phyloP scores from a whole-genome alignment of 1,140 invertebrate species.

The Triops cancriformis region DNA sequence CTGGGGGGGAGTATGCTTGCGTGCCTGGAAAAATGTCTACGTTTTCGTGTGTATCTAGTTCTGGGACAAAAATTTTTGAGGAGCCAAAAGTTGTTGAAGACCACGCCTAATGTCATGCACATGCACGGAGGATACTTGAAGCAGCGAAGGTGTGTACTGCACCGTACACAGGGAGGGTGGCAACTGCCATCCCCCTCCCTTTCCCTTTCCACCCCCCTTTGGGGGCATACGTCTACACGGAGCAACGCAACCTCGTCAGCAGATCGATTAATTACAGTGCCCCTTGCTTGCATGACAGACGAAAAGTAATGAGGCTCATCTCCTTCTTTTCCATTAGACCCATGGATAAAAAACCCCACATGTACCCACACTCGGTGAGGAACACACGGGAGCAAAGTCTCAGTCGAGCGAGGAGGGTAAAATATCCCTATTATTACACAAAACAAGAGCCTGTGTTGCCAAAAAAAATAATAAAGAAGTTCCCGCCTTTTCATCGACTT shows the following conservation, averaged over 20 bases:
- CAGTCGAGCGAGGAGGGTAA: not conserved
- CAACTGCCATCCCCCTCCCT: too few relatives aligned
- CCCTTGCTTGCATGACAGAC: slow-evolving; percentile 6
- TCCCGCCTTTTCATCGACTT: not conserved
- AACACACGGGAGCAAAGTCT: not conserved
- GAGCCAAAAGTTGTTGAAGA: not conserved
- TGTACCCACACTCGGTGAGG: not conserved
- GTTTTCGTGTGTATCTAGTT: too few relatives aligned
- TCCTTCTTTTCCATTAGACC: not conserved
- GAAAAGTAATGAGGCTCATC: slow-evolving; percentile 13
- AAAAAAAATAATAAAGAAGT: not conserved
- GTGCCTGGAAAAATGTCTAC: too few relatives aligned
- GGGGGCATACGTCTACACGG: too few relatives aligned
- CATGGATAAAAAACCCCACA: not conserved
- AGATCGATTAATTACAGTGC: slow-evolving; percentile 6
- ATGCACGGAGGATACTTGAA: not conserved
- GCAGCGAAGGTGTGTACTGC: not conserved
- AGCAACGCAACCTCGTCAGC: not conserved
- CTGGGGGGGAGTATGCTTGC: too few relatives aligned
- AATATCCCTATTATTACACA: not conserved
- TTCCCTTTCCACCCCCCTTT: too few relatives aligned
- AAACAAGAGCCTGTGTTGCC: not conserved
- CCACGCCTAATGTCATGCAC: not conserved
- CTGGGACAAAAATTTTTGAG: not conserved
- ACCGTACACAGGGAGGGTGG: not conserved